phyloP scores from a whole-genome alignment of 2,888 invertebrate genomes.

The Xiphydria camelus region DNA sequence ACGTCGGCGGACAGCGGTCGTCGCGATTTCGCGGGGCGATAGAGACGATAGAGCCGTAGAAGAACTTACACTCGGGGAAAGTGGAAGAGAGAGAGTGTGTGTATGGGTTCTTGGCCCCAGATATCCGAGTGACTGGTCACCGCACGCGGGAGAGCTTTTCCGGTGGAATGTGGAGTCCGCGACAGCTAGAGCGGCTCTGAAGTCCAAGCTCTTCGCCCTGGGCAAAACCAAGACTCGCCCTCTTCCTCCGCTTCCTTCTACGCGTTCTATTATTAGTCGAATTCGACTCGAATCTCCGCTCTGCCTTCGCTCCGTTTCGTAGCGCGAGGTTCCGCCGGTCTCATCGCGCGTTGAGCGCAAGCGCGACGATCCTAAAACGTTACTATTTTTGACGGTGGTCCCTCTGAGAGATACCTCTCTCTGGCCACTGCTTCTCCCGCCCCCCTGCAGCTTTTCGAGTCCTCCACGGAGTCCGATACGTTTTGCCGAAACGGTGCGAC shows the following conservation, averaged over 20 bases:
- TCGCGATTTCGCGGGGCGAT: no score
- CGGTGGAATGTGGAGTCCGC: constrained; percentile 75
- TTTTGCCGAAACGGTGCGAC: background rate
- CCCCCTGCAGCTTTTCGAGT: background rate
- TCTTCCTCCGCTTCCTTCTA: constrained; percentile 30
- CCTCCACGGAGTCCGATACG: constrained; percentile 14
- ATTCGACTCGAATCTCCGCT: constrained; percentile 24
- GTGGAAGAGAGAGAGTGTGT: constrained; percentile 60
- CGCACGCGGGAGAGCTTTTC: constrained; percentile 42
- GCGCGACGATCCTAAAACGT: constrained; percentile 35
- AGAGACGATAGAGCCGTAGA: no score
- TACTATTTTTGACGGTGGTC: constrained; percentile 35
- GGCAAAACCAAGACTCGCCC: constrained; percentile 42
- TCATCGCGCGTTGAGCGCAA: no score
- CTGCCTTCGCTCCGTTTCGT: background rate
- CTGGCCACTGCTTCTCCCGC: background rate
- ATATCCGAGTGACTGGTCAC: constrained; percentile 24
- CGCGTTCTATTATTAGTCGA: constrained; percentile 31
- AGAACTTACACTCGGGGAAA: constrained; percentile 59
- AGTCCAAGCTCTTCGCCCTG: constrained; percentile 42
- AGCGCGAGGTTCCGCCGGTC: background rate
- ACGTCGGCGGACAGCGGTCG: no score
- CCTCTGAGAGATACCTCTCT: constrained; percentile 8
- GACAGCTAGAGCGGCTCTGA: constrained; percentile 72
- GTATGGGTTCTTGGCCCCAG: constrained; percentile 52